phyloP scores from a whole-genome alignment of 1,140 invertebrate genomes.

The Trichoplusia ni region DNA sequence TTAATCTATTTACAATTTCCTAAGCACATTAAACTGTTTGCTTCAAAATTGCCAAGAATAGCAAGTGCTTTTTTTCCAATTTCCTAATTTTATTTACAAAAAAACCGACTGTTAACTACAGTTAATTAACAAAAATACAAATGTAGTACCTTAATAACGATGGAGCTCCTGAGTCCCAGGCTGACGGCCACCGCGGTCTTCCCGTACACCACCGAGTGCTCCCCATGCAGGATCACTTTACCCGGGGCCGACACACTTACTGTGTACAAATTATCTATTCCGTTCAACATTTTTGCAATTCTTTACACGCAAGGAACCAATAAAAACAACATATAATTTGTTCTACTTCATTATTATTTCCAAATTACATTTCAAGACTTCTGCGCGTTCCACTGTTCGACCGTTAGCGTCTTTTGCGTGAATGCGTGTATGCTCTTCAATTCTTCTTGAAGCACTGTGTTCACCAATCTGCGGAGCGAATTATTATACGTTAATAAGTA shows the following conservation, averaged over 20 bases:
- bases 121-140: conserved; percentile 42
- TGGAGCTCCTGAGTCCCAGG: conserved; percentile 89
- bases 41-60: too few relatives aligned
- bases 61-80: too few relatives aligned
- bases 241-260: conserved; percentile 95
- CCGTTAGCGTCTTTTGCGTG: conserved; percentile 94
- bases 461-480: conserved; percentile 87
- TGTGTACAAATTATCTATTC: conserved; percentile 58
- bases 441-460: conserved; percentile 91
- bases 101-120: neutral
- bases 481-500: conserved; percentile 34
- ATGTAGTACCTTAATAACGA: conserved; percentile 69
- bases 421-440: conserved; percentile 96
- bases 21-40: too few relatives aligned
- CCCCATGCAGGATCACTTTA: conserved; percentile 98
- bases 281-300: conserved; percentile 43
- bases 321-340: conserved; percentile 45
- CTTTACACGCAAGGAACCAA: conserved; percentile 30
- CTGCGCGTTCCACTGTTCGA: conserved; percentile 90
- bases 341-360: conserved; percentile 46
- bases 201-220: conserved; percentile 98
- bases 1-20: too few relatives aligned
- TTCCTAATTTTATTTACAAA: too few relatives aligned
- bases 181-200: conserved; percentile 95
- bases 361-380: conserved; percentile 41